Percentiles rank a stretch among this genome's conserved stretches.
phyloP scores from a whole-genome alignment of 2,113 vertebrate species.

The Pedionomus torquatus region DNA sequence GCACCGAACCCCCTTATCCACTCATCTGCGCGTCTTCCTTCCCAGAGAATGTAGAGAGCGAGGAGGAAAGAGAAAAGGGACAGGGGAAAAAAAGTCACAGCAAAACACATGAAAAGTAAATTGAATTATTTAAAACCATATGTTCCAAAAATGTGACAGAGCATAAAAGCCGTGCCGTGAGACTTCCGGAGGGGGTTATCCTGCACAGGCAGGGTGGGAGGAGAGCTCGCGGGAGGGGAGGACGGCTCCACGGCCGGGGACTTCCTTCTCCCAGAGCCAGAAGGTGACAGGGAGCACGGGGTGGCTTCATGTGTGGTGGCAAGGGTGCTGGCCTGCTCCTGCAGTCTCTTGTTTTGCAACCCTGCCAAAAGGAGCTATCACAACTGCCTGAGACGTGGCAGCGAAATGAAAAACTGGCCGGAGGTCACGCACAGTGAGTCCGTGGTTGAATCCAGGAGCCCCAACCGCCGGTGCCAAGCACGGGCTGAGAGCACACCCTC shows the following conservation, averaged over 20 bases:
- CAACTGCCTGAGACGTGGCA: not conserved
- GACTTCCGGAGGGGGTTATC: slow-evolving; percentile 52
- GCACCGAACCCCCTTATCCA: not conserved
- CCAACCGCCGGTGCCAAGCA: fast-evolving
- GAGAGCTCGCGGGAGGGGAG: not conserved
- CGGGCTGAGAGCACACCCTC: fast-evolving
- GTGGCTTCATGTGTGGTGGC: not conserved
- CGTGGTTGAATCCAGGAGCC: not conserved
- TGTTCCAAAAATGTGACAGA: slow-evolving; percentile 72
- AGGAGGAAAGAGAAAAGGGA: slow-evolving; percentile 57
- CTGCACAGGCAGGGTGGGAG: not conserved
- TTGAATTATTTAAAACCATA: slow-evolving; percentile 79
- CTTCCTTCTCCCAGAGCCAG: not conserved
- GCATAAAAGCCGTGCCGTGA: slow-evolving; percentile 58
- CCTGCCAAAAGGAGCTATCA: not conserved
- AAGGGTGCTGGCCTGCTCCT: not conserved
- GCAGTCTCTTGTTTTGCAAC: not conserved
- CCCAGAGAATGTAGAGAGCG: not conserved
- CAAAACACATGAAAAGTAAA: slow-evolving; percentile 71
- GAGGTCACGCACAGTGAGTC: not conserved
- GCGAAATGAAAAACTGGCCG: not conserved
- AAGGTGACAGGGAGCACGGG: not conserved
- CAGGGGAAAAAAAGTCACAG: slow-evolving; percentile 53
- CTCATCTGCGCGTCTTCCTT: not conserved
- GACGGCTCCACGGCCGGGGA: not conserved